These are phyloP conservation scores for Hypomesus transpacificus DNA, from an alignment of 2,113 vertebrate genomes.

Conservation along the genomic window DNA sequence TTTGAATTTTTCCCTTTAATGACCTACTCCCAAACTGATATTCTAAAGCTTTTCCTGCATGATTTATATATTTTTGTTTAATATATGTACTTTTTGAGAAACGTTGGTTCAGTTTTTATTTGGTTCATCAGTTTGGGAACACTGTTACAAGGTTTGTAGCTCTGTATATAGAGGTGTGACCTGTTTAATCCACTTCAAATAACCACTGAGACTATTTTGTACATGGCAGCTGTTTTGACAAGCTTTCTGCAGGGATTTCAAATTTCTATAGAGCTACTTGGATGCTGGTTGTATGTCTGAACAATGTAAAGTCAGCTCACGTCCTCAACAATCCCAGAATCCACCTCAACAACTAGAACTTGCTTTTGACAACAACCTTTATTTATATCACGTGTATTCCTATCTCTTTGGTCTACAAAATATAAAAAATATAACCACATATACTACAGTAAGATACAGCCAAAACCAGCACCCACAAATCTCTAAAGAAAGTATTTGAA, in stretches of 20 bases:
- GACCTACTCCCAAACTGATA: slow-evolving; percentile 69
- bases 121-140: slow-evolving; percentile 69
- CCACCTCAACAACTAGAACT: no score
- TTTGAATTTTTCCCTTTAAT: slow-evolving; percentile 68
- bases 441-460: not conserved
- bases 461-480: slow-evolving; percentile 35
- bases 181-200: slow-evolving; percentile 79
- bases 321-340: no score
- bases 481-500: slow-evolving; percentile 53
- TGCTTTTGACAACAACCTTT: no score
- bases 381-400: slow-evolving; percentile 35
- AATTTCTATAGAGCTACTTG: slow-evolving; percentile 59
- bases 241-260: slow-evolving; percentile 34
- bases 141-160: slow-evolving; percentile 78
- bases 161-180: slow-evolving; percentile 86
- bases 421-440: slow-evolving; percentile 8
- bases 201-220: slow-evolving; percentile 85
- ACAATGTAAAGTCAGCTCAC: not conserved
- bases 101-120: slow-evolving; percentile 39
- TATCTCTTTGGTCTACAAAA: not conserved
- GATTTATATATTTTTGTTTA: slow-evolving; percentile 66
- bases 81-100: slow-evolving; percentile 58
- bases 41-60: slow-evolving; percentile 68
- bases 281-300: slow-evolving; percentile 21
- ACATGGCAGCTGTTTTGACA: slow-evolving; percentile 81